Percentiles rank a stretch among this genome's conserved stretches.
These are phyloP conservation scores for Sycophila texana DNA, from an alignment of 2,888 invertebrate genomes.

Conservation along the genomic window DNA sequence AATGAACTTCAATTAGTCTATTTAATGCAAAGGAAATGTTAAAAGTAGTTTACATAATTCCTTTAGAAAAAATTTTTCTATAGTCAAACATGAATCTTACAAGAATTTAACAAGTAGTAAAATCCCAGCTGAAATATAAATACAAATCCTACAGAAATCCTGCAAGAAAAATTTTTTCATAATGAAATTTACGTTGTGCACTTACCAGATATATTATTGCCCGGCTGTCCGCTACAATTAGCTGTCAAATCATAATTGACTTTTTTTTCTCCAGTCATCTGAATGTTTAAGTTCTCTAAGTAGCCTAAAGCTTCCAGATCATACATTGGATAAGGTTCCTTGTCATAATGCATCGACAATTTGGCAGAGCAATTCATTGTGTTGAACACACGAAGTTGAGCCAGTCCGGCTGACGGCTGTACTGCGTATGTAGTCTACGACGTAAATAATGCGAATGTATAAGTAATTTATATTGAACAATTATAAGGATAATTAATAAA, in stretches of 20 bases:
- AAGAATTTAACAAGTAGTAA: no score
- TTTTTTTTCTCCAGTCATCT: slow-evolving; percentile 23
- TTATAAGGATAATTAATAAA: no score
- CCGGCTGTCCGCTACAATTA: slow-evolving; percentile 53
- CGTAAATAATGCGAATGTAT: slow-evolving; percentile 12
- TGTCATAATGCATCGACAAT: slow-evolving; percentile 51
- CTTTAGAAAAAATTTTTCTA: no score
- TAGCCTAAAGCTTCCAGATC: slow-evolving; percentile 60
- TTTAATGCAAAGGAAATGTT: neutral
- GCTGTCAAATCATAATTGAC: slow-evolving; percentile 29
- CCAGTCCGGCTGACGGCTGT: slow-evolving; percentile 78
- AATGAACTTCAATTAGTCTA: no score
- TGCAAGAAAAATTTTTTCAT: neutral
- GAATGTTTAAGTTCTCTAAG: slow-evolving; percentile 61
- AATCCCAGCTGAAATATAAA: no score
- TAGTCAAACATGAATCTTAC: no score
- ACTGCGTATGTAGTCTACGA: slow-evolving; percentile 79
- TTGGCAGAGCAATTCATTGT: slow-evolving; percentile 64
- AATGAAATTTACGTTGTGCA: no score
- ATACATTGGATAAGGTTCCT: slow-evolving; percentile 40
- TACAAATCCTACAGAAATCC: neutral
- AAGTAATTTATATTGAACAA: neutral
- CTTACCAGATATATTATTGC: slow-evolving; percentile 50
- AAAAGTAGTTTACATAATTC: no score
- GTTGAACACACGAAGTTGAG: slow-evolving; percentile 85